Evolutionary conservation across 2,888 invertebrate species (phyloP), one percentile per base, ranked within the genome.

Genomic region (Ptychoptera albimana): DNA sequence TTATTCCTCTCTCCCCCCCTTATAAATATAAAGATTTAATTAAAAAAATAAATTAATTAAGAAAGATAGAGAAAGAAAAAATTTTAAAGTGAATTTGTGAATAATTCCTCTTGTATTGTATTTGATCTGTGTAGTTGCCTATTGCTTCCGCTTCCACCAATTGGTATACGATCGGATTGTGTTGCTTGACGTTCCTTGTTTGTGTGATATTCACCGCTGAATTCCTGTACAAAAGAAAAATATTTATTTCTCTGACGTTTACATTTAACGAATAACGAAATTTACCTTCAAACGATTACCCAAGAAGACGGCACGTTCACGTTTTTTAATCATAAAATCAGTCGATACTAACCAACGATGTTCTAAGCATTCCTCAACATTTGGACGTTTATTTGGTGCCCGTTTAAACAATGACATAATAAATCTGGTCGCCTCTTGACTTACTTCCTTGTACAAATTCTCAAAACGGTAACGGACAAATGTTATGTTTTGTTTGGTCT

Each of bases 351-450:
- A 73, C 96, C 97, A 97, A 63, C 93, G 80, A 66, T 96, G 93
- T 60, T 94, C 93, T 60, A 88, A 77, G 57, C 92, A 92, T 65
- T 97, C 96, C 62, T 94, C 94, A 0, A 87, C 82, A 39, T 84
- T 77, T 50, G 96, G 92, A 56, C 97, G 75, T 76, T 96, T 94
- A 53, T 89, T 78, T 31, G 97, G 93, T 51, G 87, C 81, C 55
- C 91, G 80, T 70, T 96, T 96, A 69, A 98, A 88, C 49, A 94
- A 71, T 61, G 88, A 81, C 85, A 93, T 94, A 52, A 97, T 76
- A 72, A 98, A 97, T 54, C 93, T 72, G 7, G 88, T 83, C 6
- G 84, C 85, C 64, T 92, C 91, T 65, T 89, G 93, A 36, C 91
- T 89, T 44, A 93, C 80, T 65, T 94, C 94, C 60, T 88, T 89